These are phyloP conservation scores for Xiphias gladius DNA, from an alignment of 2,113 vertebrate species.

Conservation along the genomic window DNA sequence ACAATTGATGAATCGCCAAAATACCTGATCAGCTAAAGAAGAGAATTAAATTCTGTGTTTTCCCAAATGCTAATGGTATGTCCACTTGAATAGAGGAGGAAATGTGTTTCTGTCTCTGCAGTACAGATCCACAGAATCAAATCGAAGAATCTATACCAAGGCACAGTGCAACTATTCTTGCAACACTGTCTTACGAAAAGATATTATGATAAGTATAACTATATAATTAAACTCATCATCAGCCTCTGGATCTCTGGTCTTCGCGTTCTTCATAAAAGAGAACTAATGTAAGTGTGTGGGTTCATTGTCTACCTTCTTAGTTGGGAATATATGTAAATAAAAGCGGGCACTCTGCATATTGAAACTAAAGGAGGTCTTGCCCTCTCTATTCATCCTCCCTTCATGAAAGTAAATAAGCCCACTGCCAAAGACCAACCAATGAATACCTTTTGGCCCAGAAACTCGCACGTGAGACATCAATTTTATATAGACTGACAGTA, in stretches of 20 bases:
- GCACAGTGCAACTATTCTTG: no score
- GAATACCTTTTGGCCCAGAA: neutral
- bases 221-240: no score
- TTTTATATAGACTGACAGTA: neutral
- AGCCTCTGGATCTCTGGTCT: no score
- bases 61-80: no score
- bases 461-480: neutral
- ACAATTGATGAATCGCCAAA: neutral
- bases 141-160: neutral
- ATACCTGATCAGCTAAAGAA: neutral
- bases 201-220: no score
- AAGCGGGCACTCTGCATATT: neutral
- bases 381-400: neutral
- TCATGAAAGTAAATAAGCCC: neutral
- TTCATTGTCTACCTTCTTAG: neutral
- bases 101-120: neutral
- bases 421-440: neutral
- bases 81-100: no score
- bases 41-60: no score
- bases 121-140: neutral
- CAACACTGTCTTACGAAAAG: no score
- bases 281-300: no score
- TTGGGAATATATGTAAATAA: neutral
- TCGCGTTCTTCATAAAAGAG: no score
- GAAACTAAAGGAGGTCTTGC: neutral